Conservation (phyloP, 2,888 invertebrate genomes). For the Branchellion lobata region DNA sequence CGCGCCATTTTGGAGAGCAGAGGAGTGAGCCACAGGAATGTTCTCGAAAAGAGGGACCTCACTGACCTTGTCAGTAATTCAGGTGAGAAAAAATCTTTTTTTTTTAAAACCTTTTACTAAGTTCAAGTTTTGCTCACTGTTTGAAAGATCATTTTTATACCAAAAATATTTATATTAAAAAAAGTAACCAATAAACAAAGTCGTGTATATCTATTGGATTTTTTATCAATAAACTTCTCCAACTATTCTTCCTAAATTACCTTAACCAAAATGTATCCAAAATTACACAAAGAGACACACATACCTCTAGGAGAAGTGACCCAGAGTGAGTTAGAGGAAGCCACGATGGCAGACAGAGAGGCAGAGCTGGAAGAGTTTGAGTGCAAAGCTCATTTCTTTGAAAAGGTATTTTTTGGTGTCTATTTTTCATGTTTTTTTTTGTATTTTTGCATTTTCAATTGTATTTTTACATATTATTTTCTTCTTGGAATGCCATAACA, state of each 20-base stretch:
- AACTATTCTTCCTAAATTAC: no score
- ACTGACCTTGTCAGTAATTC: slow-evolving; percentile 60
- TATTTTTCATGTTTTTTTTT: no score
- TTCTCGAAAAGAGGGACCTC: slow-evolving; percentile 62
- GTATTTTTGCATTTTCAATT: no score
- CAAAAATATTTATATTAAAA: not conserved
- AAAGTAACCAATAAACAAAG: no score
- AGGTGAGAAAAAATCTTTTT: slow-evolving; percentile 54
- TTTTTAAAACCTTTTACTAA: not conserved
- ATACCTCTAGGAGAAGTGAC: slow-evolving; percentile 56
- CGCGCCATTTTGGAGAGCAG: slow-evolving; percentile 62
- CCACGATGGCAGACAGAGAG: slow-evolving; percentile 58
- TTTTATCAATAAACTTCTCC: no score
- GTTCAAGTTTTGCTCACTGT: not conserved
- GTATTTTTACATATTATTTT: no score
- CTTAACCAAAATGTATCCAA: no score
- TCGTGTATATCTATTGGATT: no score
- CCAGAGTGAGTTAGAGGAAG: slow-evolving; percentile 58
- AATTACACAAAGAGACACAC: no score
- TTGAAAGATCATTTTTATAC: not conserved
- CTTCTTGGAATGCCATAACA: no score
- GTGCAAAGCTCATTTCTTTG: slow-evolving; percentile 62
- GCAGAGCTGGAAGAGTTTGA: slow-evolving; percentile 59
- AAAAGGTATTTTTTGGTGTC: slow-evolving; percentile 56
- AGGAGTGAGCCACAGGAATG: slow-evolving; percentile 62